These are phyloP conservation scores for Pseudochirops cupreus DNA, from an alignment of 2,797 vertebrate species.

Conservation along the genomic window DNA sequence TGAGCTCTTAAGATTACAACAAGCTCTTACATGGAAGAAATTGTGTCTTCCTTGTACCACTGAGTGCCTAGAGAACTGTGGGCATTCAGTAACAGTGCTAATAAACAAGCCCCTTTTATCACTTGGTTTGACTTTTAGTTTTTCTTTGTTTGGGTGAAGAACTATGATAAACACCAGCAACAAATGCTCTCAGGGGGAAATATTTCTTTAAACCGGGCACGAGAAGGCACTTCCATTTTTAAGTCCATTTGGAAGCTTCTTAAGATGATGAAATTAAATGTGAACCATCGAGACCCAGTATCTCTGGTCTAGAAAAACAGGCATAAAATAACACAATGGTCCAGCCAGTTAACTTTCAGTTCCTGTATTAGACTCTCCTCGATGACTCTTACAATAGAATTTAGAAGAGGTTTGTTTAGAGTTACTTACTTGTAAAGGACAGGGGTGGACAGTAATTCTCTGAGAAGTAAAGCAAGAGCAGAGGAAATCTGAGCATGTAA, in stretches of 20 bases:
- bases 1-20: neutral
- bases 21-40: conserved; percentile 19
- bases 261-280: conserved; percentile 17
- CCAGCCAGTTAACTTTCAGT: neutral
- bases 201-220: conserved; percentile 31
- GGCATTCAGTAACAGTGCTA: conserved; percentile 39
- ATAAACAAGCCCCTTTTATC: conserved; percentile 22
- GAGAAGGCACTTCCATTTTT: conserved; percentile 34
- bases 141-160: neutral
- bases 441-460: conserved; percentile 7
- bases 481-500: neutral
- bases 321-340: neutral
- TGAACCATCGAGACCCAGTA: conserved; percentile 5
- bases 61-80: neutral
- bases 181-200: neutral
- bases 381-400: conserved; percentile 22
- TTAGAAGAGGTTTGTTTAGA: conserved; percentile 34
- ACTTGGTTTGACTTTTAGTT: conserved; percentile 74
- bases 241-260: conserved; percentile 40
- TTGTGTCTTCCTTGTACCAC: conserved; percentile 26
- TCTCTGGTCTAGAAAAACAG: conserved; percentile 40
- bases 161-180: conserved; percentile 10
- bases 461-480: conserved; percentile 18
- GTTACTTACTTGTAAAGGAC: neutral
- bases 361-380: conserved; percentile 6